Percentiles rank a stretch among this genome's conserved stretches.
Evolutionary conservation across 2,888 invertebrate species (phyloP).

Genomic region (Lepidochitona cinerea): DNA sequence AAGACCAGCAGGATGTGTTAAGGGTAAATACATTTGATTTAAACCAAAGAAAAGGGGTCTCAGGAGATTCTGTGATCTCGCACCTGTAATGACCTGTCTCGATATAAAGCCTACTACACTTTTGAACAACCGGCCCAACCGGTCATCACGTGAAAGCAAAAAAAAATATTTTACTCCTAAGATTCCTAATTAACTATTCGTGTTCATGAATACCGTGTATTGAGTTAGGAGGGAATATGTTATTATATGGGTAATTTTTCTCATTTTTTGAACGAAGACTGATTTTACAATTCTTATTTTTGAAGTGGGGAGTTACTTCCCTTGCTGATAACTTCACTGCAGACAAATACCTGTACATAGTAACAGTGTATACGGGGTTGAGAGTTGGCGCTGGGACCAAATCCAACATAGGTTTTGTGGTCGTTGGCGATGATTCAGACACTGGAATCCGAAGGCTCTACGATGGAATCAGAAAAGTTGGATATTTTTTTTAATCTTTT

Average conservation of each 20-base stretch:
- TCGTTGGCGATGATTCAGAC: slow-evolving; percentile 64
- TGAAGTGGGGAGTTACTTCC: slow-evolving; percentile 68
- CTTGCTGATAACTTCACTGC: slow-evolving; percentile 68
- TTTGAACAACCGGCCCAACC: too few species aligned
- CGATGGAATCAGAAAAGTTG: slow-evolving; percentile 66
- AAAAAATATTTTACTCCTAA: too few species aligned
- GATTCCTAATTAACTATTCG: too few species aligned
- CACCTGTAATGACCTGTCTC: too few species aligned
- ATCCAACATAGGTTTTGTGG: slow-evolving; percentile 60
- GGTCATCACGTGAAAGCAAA: too few species aligned
- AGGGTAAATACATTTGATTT: slow-evolving; percentile 37
- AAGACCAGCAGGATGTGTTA: slow-evolving; percentile 48
- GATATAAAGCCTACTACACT: too few species aligned
- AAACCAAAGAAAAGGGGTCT: too few species aligned
- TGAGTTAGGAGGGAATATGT: neutral
- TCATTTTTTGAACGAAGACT: neutral
- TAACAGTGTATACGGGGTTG: slow-evolving; percentile 70
- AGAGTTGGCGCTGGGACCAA: slow-evolving; percentile 56
- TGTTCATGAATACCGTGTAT: too few species aligned
- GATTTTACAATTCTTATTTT: neutral
- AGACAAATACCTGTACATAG: slow-evolving; percentile 69
- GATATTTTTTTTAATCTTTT: too few species aligned
- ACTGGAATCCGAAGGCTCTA: slow-evolving; percentile 60
- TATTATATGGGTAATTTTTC: neutral
- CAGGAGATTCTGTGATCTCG: too few species aligned